Conservation (phyloP, 2,888 invertebrate genomes). For the Lithophane leautieri region DNA sequence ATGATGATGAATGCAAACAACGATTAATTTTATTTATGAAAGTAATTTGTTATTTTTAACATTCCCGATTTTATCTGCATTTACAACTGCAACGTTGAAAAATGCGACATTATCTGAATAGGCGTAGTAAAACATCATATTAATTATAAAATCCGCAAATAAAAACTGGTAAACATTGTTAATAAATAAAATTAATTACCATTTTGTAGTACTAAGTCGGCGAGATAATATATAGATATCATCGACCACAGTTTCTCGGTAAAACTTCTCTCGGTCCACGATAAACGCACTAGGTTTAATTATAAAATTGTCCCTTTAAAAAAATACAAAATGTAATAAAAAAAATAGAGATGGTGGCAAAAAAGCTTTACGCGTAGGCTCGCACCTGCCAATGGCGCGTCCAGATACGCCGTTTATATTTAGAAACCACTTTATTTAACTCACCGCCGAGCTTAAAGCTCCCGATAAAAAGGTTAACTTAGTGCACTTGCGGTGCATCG, state of each 20-base stretch:
- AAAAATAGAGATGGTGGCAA: conserved; percentile 79
- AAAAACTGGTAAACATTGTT: conserved; percentile 56
- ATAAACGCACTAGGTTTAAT: conserved; percentile 85
- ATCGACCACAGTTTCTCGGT: conserved; percentile 80
- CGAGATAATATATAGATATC: conserved; percentile 78
- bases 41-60: conserved; percentile 49
- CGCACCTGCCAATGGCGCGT: conserved; percentile 89
- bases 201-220: conserved; percentile 74
- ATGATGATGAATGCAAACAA: conserved; percentile 49
- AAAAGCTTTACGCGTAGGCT: conserved; percentile 83
- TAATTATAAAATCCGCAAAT: conserved; percentile 62
- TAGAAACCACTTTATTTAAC: conserved; percentile 90
- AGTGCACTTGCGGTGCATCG: conserved; percentile 83
- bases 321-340: conserved; percentile 78
- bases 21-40: conserved; percentile 41
- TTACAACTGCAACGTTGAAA: conserved; percentile 49
- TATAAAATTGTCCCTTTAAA: conserved; percentile 87
- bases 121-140: conserved; percentile 60
- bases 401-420: conserved; percentile 89
- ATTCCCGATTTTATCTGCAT: conserved; percentile 39
- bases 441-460: conserved; percentile 86
- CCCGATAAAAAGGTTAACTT: conserved; percentile 87
- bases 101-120: conserved; percentile 57
- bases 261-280: conserved; percentile 75
- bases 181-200: conserved; percentile 75